Evolutionary conservation across 2,797 vertebrate genomes (phyloP).

Genomic region (Hoplostethus atlanticus): DNA sequence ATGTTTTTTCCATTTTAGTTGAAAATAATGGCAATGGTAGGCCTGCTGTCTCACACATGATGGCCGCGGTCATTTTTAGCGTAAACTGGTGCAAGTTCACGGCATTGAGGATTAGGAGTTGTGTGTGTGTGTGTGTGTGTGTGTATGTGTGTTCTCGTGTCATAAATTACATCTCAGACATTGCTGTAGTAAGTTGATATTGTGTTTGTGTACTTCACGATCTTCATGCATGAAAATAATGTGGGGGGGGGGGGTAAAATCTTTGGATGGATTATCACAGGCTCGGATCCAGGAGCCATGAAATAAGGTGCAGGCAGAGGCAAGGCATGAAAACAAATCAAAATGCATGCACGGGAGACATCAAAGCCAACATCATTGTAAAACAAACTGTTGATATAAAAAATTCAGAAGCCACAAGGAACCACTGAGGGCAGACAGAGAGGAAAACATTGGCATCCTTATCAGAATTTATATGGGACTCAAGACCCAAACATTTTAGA

Average conservation of each 20-base stretch:
- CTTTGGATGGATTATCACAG: constrained; percentile 49
- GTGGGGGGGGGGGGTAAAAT: constrained; percentile 14
- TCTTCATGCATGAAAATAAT: neutral
- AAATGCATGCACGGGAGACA: constrained; percentile 34
- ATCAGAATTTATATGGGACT: constrained; percentile 7
- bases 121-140: neutral
- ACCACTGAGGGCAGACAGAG: constrained; percentile 16
- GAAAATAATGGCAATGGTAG: neutral
- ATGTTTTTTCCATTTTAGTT: neutral
- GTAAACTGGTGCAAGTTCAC: neutral
- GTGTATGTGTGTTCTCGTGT: neutral
- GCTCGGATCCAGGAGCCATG: constrained; percentile 34
- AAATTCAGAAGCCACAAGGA: constrained; percentile 12
- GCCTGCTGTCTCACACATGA: no score
- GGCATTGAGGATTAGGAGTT: neutral
- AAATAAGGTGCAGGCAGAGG: constrained; percentile 40
- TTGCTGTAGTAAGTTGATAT: neutral
- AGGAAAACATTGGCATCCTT: neutral
- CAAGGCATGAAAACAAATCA: constrained; percentile 27
- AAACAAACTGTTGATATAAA: constrained; percentile 30
- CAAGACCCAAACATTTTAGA: constrained; percentile 9
- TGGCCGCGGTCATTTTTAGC: neutral
- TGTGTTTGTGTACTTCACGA: neutral
- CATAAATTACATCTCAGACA: constrained; percentile 10
- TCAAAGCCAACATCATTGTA: constrained; percentile 42